Percentiles rank a stretch among this genome's conserved stretches.
Evolutionary conservation across 2,113 vertebrate species (phyloP).

Genomic region (Tringa solitaria): DNA sequence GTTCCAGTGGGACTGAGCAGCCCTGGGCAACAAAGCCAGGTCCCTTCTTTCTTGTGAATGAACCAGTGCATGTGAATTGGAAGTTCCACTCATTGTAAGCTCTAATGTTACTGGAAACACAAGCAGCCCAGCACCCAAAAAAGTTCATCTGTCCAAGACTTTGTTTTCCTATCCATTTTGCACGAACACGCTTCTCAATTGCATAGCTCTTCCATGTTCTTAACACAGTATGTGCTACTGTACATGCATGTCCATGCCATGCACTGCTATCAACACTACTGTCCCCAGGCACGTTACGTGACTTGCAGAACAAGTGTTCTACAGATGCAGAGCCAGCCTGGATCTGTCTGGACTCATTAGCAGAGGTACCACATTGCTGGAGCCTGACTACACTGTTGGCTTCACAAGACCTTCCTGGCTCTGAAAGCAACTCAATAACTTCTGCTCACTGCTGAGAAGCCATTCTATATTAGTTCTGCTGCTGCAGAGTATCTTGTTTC

Average conservation of each 20-base stretch:
- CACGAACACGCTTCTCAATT: neutral
- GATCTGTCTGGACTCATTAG: neutral
- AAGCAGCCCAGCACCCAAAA: neutral
- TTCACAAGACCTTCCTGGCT: neutral
- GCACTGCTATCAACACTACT: rapidly evolving
- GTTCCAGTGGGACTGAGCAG: neutral
- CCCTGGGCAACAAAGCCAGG: neutral
- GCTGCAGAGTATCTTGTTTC: neutral
- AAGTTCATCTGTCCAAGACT: neutral
- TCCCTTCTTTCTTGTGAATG: neutral
- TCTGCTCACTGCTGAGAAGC: neutral
- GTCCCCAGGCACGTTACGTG: neutral
- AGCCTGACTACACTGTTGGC: neutral
- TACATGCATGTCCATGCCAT: rapidly evolving
- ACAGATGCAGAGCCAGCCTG: neutral
- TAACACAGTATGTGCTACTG: neutral
- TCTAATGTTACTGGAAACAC: neutral
- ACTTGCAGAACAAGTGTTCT: rapidly evolving
- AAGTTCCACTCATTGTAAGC: neutral
- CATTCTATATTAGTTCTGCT: neutral
- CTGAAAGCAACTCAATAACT: neutral
- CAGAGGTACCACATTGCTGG: neutral
- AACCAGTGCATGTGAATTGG: neutral
- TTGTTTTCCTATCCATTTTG: neutral
- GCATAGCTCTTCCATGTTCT: neutral